Evolutionary conservation across 1,140 invertebrate species (phyloP).

Genomic region (Listronotus bonariensis): DNA sequence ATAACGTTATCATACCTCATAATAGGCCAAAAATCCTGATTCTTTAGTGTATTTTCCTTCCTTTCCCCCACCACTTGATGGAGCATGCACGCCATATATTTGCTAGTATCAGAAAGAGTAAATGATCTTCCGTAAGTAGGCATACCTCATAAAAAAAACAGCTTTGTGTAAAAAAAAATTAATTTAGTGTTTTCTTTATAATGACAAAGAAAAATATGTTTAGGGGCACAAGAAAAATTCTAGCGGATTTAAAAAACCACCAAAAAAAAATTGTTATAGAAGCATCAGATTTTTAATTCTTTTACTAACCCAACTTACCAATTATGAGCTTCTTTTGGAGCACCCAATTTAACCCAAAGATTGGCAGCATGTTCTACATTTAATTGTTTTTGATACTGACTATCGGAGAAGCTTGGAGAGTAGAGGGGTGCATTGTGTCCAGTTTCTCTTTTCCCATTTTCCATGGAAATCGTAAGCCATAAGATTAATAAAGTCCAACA

Average conservation of each 20-base stretch:
- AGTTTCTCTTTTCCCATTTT: constrained; percentile 88
- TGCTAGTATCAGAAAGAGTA: constrained; percentile 77
- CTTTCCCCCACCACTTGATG: constrained; percentile 86
- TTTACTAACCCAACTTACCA: constrained; percentile 57
- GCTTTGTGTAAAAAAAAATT: no score
- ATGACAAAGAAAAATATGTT: no score
- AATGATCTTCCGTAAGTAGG: constrained; percentile 97
- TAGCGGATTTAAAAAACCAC: no score
- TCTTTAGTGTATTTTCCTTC: constrained; percentile 93
- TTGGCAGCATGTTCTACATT: constrained; percentile 84
- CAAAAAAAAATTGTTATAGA: no score
- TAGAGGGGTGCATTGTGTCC: constrained; percentile 90
- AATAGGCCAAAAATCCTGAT: constrained; percentile 80
- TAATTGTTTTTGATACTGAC: constrained; percentile 90
- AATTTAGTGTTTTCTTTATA: no score
- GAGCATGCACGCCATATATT: constrained; percentile 82
- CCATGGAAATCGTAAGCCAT: constrained; percentile 97
- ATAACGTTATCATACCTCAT: no score
- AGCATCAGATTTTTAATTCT: not conserved
- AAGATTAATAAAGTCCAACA: constrained; percentile 94
- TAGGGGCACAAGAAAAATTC: no score
- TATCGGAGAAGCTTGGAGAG: constrained; percentile 83
- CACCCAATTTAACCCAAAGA: constrained; percentile 87
- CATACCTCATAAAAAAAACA: constrained; percentile 62
- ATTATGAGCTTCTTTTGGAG: constrained; percentile 92